Base-by-base conservation (phyloP, 2,797 vertebrate genomes). In the Dendrocincla fuliginosa region DNA sequence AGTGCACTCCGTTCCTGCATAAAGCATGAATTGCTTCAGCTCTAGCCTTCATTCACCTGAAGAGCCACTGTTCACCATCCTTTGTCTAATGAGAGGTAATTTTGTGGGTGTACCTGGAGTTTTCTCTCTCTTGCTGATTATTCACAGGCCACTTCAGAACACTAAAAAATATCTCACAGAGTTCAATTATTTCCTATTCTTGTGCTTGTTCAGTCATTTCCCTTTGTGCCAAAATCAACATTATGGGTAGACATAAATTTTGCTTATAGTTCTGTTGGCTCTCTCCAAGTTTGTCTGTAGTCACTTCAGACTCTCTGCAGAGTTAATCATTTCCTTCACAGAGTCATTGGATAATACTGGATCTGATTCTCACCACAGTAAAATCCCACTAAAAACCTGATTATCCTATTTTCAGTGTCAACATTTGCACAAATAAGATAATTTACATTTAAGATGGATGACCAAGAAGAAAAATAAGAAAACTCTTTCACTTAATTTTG, bases 131-230 rank as follows among this genome's bases (percentile, higher is more conserved):
- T 42, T 47, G 28, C 7, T 88, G 64, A 75, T 67, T 30, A 64
- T 85, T 81, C 79, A 87, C 19, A 87, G 50, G 22, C 24, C 16
- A 91, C 65, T 93, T 88, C 50, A 85, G 68, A 95, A 61, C 39
- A 73, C 44, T 37, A 60, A 57, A 80, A 53, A 85, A 71, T 9
- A 94, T 49, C 49, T 84, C 73, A 95, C 46, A 69, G 81, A 92
- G 27, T 74, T 73, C 76, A 89, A 37, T 25, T 91, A 39, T 87
- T 87, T 92, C 91, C 57, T 86, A 73, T 70, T 84, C 42, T 89
- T 93, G 46, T 86, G 89, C 79, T 95, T 96, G 84, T 61, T 95
- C 71, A 69, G 67, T 94, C 76, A 50, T 87, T 71, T 84, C 61
- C 41, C 57, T 74, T 68, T 81, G 28, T 80, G 78, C 93, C 84